Evolutionary conservation across 2,888 invertebrate genomes (phyloP), one percentile per base, ranked within the genome.

Genomic region (Drosophila koepferae): DNA sequence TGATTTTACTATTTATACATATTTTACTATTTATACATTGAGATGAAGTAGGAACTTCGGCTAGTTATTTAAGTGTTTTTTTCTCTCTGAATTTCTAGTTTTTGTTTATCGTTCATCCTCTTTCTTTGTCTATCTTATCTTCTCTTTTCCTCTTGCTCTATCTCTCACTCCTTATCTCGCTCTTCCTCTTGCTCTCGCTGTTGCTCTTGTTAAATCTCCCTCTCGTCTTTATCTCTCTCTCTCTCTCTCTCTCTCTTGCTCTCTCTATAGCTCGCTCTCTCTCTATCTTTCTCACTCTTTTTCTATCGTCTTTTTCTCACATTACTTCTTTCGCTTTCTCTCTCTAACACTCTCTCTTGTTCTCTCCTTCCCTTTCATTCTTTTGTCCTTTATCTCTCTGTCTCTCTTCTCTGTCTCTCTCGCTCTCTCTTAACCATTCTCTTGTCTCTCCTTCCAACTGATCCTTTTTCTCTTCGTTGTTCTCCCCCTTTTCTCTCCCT

Each of bases 341-440:
- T 16, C 53, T 3, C 2, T 36, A 6, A 3, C 6, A 28, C 20
- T 49, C n/a, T 34, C n/a, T 5, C 51, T 23, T 66, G 67, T 55
- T 63, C 51, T 68, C 61, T 38, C 60, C 41, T 9, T 41, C 0
- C n/a, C 41, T 41, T n/a, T n/a, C 5, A 3, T n/a, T 40, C 34
- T 62, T 38, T 23, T 23, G 23, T 23, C 18, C 2, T 2, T 0
- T 20, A 10, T 12, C 3, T 20, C 49, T 66, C 61, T 31, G 55
- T 44, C 67, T 60, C 58, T 78, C 2, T 46, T 44, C 44, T 20
- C 2, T 2, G 23, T 23, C 41, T n/a, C 0, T 18, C n/a, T 8
- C 63, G 72, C 44, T 16, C 40, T 16, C 40, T 7, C 16, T 40
- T 5, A 36, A 10, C 5, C 51, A 63, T 64, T 34, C 64, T 46